Evolutionary conservation across 2,888 invertebrate genomes (phyloP).

Genomic region (Melitaea athalia): DNA sequence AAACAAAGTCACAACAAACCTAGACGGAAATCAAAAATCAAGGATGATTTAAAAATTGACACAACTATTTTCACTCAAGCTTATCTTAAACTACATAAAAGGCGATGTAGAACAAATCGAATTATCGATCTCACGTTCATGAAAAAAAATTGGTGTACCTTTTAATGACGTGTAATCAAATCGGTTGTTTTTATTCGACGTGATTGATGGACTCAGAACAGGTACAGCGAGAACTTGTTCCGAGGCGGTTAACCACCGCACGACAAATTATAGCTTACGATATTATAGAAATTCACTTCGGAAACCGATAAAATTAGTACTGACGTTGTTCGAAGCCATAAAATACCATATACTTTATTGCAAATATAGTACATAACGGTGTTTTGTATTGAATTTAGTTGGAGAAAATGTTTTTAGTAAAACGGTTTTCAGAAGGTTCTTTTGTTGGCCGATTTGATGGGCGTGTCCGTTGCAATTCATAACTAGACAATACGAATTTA

Average conservation of each 20-base stretch:
- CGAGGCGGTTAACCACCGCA: conserved; percentile 43
- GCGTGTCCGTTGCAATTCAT: neutral
- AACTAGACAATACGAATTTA: neutral
- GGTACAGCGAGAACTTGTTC: conserved; percentile 66
- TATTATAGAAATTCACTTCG: conserved; percentile 23
- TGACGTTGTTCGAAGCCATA: neutral
- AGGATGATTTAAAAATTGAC: neutral
- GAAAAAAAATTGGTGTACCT: conserved; percentile 43
- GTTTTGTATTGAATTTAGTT: neutral
- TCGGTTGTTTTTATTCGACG: conserved; percentile 58
- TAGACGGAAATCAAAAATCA: neutral
- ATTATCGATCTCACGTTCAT: conserved; percentile 31
- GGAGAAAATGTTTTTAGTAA: neutral
- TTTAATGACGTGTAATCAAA: conserved; percentile 64
- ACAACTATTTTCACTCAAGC: neutral
- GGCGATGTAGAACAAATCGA: conserved; percentile 11
- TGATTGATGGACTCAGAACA: conserved; percentile 65
- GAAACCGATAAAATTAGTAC: conserved; percentile 25
- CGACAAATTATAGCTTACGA: conserved; percentile 36
- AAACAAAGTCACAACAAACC: neutral
- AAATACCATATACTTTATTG: conserved; percentile 2
- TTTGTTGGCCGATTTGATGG: neutral
- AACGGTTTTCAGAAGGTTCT: neutral
- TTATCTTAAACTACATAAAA: conserved; percentile 6
- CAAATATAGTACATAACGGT: neutral